Evolutionary conservation across 2,888 invertebrate species (phyloP), one percentile per base, ranked within the genome.

Genomic region (Eristalis tenax): DNA sequence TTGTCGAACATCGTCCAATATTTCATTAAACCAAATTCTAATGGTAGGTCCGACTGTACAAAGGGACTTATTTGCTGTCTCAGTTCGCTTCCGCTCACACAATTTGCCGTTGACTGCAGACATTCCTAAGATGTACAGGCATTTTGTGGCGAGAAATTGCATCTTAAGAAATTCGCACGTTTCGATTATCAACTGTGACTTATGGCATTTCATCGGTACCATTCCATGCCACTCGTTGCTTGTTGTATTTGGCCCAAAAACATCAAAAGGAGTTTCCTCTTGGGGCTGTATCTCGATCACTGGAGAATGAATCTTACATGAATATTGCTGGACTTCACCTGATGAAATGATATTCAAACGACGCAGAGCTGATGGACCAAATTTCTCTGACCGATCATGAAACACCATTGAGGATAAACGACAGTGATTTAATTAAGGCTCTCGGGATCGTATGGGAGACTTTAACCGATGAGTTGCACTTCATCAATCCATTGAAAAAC

Each of bases 81-180:
- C n/a, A n/a, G n/a, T n/a, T n/a, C n/a, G n/a, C 40, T 40, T 40
- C 15, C 40, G 40, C 59, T 76, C 15, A n/a, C n/a, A n/a, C n/a
- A n/a, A n/a, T n/a, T n/a, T n/a, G n/a, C n/a, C n/a, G n/a, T n/a
- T n/a, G n/a, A 40, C 81, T 1, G 86, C 81, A 10, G 89, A 87
- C 38, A 88, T 89, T 22, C 79, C 75, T 5, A 84, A 89, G 56
- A 89, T 88, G 85, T 87, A 88, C 23, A 79, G 85, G 13, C n/a
- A 43, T 65, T 22, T 35, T 65, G 13, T 68, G 68, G 68, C 26
- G 28, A 26, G 26, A 43, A 50, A 28, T 43, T 32, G 23, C 6
- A 43, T 43, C 43, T 43, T 43, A 61, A 68, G 3, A 76, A 59
- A 61, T 76, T 26, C 18, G 66, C 22, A 56, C 79, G 22, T 84